Evolutionary conservation across 1,140 invertebrate species (phyloP), one percentile per base, ranked within the genome.

Genomic region (Stegodyphus dumicola): DNA sequence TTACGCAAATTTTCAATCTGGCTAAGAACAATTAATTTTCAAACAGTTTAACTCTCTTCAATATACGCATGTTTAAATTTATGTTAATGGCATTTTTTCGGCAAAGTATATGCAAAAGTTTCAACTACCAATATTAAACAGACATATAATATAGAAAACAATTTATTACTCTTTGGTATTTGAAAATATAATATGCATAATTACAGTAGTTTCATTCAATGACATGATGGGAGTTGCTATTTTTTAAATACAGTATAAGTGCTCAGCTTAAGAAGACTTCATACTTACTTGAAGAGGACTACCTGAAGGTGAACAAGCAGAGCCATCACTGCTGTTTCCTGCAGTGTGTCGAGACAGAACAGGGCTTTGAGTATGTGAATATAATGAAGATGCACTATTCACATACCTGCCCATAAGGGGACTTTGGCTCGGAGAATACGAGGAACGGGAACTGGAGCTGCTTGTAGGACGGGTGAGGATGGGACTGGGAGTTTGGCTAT

Each of bases 351-450:
- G 53, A 15, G 75, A 84, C 1, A 88, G 85, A 33, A 88, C 87
- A 51, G 88, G 88, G 51, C 87, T 88, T 60, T 87, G 86, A n/a
- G 78, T 87, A 33, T 87, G 86, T 9, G 86, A 87, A 53, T 88
- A 88, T 17, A 79, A 48, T 9, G 84, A 76, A 15, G 87, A 88
- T 6, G 60, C 71, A 56, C 71, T 80, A 51, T 77, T 85, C 18
- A 81, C 77, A 73, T 87, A 87, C 54, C 88, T 83, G 6, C 87
- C 86, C 52, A 88, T 95, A 9, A 96, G 93, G 4, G 95, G 96
- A 88, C 94, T 95, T 88, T 96, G 95, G 79, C 94, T 96, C 33
- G 95, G 96, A 85, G 94, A 96, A 89, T 89, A 90, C 87, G 87
- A 87, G n/a, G 87, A 87, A 15, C 87, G 60, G 52, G 87, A 88